Evolutionary conservation across 2,113 vertebrate genomes (phyloP).

Genomic region (Tragelaphus scriptus): DNA sequence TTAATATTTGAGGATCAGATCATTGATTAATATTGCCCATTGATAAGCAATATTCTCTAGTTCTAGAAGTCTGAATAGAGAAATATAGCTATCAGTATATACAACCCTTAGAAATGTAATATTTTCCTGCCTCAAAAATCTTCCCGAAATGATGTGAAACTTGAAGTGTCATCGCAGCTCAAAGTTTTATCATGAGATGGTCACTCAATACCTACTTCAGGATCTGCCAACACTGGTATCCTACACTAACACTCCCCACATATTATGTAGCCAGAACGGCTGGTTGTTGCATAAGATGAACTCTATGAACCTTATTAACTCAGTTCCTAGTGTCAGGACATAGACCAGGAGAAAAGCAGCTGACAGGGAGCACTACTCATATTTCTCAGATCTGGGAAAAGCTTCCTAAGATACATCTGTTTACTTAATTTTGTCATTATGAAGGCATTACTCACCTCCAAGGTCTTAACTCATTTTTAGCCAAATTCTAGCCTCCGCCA

Average conservation of each 20-base stretch:
- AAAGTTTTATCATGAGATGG: neutral
- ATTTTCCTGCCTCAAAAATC: neutral
- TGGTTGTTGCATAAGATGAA: neutral
- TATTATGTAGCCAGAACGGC: neutral
- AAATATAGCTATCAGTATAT: neutral
- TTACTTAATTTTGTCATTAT: constrained; percentile 49
- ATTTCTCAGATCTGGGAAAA: constrained; percentile 46
- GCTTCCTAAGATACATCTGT: constrained; percentile 49
- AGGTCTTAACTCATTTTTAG: neutral
- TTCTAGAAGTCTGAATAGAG: neutral
- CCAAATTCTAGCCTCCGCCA: neutral
- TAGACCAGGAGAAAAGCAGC: neutral
- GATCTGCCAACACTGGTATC: too few species aligned
- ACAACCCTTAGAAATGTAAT: neutral
- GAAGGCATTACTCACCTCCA: constrained; percentile 45
- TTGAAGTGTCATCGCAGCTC: neutral
- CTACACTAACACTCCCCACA: neutral
- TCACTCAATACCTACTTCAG: neutral
- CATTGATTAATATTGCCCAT: neutral
- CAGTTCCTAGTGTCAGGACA: neutral
- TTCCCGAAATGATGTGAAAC: neutral
- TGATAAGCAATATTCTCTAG: neutral
- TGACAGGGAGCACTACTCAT: neutral
- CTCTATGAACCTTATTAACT: neutral
- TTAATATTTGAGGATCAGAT: neutral